Percentiles rank a stretch among this genome's conserved stretches.
Evolutionary conservation across 2,888 invertebrate species (phyloP).

Genomic region (Sphaeridia pumilis): DNA sequence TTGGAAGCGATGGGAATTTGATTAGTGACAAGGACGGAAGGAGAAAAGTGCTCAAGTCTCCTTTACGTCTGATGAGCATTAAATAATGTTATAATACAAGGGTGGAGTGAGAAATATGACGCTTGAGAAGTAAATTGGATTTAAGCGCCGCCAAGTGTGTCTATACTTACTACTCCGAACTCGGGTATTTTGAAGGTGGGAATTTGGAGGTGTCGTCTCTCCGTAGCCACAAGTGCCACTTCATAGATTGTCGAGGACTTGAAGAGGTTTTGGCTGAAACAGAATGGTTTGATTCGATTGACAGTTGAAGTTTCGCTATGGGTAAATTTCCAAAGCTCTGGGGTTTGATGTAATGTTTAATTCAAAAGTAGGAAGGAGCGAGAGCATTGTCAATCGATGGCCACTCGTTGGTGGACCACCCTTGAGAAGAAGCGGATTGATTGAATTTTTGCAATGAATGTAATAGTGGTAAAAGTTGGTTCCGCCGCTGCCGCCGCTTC

Average conservation of each 20-base stretch:
- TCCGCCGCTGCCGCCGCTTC: not conserved
- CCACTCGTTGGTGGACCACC: not conserved
- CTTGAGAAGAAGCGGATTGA: constrained; percentile 13
- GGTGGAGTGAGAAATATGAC: constrained; percentile 33
- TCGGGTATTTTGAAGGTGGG: too few relatives aligned
- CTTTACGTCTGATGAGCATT: constrained; percentile 11
- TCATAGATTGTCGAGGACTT: not conserved
- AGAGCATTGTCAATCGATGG: not conserved
- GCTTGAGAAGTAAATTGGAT: constrained; percentile 28
- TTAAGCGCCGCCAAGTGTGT: too few relatives aligned
- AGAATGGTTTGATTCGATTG: too few relatives aligned
- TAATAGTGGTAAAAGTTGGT: too few relatives aligned
- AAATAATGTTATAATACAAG: constrained; percentile 32
- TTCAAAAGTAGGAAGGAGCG: not conserved
- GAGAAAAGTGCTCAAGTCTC: too few relatives aligned
- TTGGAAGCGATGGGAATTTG: not conserved
- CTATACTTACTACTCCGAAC: too few relatives aligned
- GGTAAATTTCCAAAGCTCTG: not conserved
- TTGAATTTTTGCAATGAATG: constrained; percentile 27
- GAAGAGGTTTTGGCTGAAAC: too few relatives aligned
- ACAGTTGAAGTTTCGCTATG: not conserved
- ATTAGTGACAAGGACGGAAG: too few relatives aligned
- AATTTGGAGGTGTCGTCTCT: not conserved
- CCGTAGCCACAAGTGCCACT: not conserved
- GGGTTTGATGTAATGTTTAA: not conserved